Percentiles rank a stretch among this genome's conserved stretches.
Conservation (phyloP, 2,797 vertebrate genomes). For the Diplodus puntazzo region DNA sequence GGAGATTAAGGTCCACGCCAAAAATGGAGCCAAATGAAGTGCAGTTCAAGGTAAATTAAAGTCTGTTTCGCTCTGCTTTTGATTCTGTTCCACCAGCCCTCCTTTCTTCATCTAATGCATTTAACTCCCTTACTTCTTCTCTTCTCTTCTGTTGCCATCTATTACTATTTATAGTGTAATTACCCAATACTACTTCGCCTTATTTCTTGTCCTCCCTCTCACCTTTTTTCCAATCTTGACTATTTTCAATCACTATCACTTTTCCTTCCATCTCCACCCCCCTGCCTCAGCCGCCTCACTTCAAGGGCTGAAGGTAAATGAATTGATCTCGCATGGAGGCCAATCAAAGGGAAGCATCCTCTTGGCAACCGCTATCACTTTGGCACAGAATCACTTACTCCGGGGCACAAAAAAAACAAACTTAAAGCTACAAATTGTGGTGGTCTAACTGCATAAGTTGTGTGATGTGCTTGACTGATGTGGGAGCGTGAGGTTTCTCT, state of each 20-base stretch:
- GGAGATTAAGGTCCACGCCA: slow-evolving; percentile 7
- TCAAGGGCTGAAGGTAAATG: slow-evolving; percentile 60
- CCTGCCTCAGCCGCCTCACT: slow-evolving; percentile 31
- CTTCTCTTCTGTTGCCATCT: slow-evolving; percentile 23
- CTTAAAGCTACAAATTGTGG: slow-evolving; percentile 42
- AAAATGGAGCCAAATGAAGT: slow-evolving; percentile 36
- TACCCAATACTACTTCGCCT: slow-evolving; percentile 10
- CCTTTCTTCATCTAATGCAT: not conserved
- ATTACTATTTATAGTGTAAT: slow-evolving; percentile 44
- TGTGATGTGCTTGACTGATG: slow-evolving; percentile 53
- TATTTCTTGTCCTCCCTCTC: slow-evolving; percentile 35
- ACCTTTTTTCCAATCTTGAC: not conserved
- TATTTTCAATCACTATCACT: slow-evolving; percentile 48
- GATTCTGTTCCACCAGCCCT: not conserved
- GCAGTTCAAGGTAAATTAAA: slow-evolving; percentile 38
- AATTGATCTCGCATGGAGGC: slow-evolving; percentile 61
- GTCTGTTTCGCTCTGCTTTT: not conserved
- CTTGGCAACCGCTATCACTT: slow-evolving; percentile 48
- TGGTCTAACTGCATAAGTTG: slow-evolving; percentile 57
- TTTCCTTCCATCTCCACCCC: slow-evolving; percentile 17
- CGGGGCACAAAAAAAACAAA: slow-evolving; percentile 12
- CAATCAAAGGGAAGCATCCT: slow-evolving; percentile 69
- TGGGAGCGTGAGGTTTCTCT: slow-evolving; percentile 41
- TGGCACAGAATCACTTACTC: slow-evolving; percentile 50
- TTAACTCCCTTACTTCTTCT: not conserved